A percentile compares a stretch with the other conserved stretches of the same genome.
phyloP scores from a whole-genome alignment of 2,888 invertebrate genomes.

The Autographa gamma region DNA sequence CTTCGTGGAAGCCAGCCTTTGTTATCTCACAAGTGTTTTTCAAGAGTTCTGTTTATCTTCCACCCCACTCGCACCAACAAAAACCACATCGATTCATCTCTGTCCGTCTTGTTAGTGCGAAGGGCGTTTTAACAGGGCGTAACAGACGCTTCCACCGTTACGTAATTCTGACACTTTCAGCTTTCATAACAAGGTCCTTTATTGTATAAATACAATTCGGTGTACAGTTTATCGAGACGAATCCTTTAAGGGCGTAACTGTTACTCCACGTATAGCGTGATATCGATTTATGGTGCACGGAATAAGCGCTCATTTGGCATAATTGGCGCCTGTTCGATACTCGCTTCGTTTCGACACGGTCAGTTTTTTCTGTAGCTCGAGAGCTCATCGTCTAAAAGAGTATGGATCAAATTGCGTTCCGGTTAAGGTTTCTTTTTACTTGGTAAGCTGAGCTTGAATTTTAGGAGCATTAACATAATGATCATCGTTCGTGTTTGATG shows the following conservation, averaged over 20 bases:
- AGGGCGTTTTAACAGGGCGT: conserved; percentile 86
- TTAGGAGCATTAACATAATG: conserved; percentile 86
- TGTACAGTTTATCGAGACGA: conserved; percentile 75
- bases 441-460: conserved; percentile 66
- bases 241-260: conserved; percentile 86
- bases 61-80: conserved; percentile 73
- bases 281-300: conserved; percentile 85
- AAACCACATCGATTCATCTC: conserved; percentile 77
- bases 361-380: conserved; percentile 70
- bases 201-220: conserved; percentile 78
- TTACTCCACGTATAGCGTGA: conserved; percentile 76
- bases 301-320: conserved; percentile 86
- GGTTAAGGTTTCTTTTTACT: conserved; percentile 73
- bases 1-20: conserved; percentile 88
- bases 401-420: conserved; percentile 68
- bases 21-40: conserved; percentile 89
- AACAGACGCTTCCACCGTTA: conserved; percentile 85
- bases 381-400: conserved; percentile 65
- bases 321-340: conserved; percentile 83
- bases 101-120: conserved; percentile 84
- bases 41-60: conserved; percentile 86
- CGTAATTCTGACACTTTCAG: conserved; percentile 87
- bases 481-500: conserved; percentile 84
- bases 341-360: conserved; percentile 81
- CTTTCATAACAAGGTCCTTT: conserved; percentile 87